A percentile compares a stretch with the other conserved stretches of the same genome.
phyloP scores from a whole-genome alignment of 2,888 invertebrate genomes.

The Pyrrhia umbra region DNA sequence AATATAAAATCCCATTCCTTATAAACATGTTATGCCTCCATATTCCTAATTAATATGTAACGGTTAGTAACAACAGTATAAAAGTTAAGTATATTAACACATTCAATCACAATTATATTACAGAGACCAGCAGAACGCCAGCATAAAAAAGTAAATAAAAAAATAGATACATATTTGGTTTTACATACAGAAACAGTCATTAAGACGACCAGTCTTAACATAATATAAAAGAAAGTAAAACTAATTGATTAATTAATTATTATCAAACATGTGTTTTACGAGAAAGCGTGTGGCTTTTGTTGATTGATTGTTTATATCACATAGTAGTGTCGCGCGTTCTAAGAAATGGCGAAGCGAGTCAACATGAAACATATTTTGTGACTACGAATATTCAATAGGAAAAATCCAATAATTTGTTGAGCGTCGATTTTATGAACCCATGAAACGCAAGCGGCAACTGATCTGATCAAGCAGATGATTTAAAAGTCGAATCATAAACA shows the following conservation, averaged over 20 bases:
- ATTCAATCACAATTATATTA: slow-evolving; percentile 45
- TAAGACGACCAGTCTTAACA: slow-evolving; percentile 41
- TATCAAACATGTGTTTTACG: slow-evolving; percentile 15
- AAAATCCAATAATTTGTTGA: not conserved
- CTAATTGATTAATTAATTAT: slow-evolving; percentile 17
- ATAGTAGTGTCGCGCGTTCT: not conserved
- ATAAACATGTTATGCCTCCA: slow-evolving; percentile 9
- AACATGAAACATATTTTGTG: slow-evolving; percentile 6
- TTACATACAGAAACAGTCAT: slow-evolving; percentile 38
- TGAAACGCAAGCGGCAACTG: too few relatives aligned
- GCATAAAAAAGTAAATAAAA: slow-evolving; percentile 24
- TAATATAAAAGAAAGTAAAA: slow-evolving; percentile 16
- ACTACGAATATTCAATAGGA: slow-evolving; percentile 1
- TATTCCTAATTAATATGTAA: slow-evolving; percentile 35
- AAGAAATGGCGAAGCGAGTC: slow-evolving; percentile 2
- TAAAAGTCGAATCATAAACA: too few relatives aligned
- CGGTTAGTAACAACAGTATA: slow-evolving; percentile 41
- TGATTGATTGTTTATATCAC: slow-evolving; percentile 21
- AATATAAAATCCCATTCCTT: slow-evolving; percentile 1
- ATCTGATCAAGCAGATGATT: too few relatives aligned
- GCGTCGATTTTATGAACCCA: not conserved
- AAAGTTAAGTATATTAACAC: slow-evolving; percentile 31
- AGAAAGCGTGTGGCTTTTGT: slow-evolving; percentile 24
- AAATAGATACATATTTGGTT: slow-evolving; percentile 39
- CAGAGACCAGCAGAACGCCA: slow-evolving; percentile 14